A percentile compares a stretch with the other conserved stretches of the same genome.
Evolutionary conservation across 2,888 invertebrate genomes (phyloP).

Genomic region (Acrobasis consociella): DNA sequence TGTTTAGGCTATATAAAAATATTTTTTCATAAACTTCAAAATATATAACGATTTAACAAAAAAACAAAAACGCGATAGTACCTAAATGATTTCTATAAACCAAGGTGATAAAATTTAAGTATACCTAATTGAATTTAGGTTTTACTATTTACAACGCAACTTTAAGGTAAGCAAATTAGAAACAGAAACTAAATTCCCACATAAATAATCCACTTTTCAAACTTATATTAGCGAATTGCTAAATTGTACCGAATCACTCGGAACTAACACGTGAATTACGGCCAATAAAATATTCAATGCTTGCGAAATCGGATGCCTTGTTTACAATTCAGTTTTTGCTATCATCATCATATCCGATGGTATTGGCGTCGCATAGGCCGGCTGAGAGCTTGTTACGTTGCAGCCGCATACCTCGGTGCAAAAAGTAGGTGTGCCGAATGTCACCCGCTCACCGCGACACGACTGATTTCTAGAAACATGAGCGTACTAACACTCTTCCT

Average conservation of each 20-base stretch:
- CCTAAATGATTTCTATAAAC: too few species aligned
- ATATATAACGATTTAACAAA: too few species aligned
- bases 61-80: too few species aligned
- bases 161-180: too few species aligned
- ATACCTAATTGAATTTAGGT: background rate
- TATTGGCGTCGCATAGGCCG: conserved; percentile 1
- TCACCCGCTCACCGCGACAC: conserved; percentile 14
- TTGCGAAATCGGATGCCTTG: conserved; percentile 11
- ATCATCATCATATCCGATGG: conserved; percentile 10
- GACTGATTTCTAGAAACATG: conserved; percentile 3
- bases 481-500: conserved; percentile 9
- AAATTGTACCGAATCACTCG: background rate
- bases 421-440: conserved; percentile 26
- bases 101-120: background rate
- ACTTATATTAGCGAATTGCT: background rate
- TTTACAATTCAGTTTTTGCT: conserved; percentile 18
- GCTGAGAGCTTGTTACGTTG: conserved; percentile 1
- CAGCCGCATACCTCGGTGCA: conserved; percentile 22
- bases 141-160: background rate
- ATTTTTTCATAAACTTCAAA: too few species aligned
- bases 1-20: too few species aligned
- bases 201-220: background rate
- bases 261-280: conserved; percentile 7
- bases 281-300: conserved; percentile 2
- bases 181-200: background rate